Evolutionary conservation across 2,888 invertebrate species (phyloP).

Genomic region (Lycaena phlaeas): DNA sequence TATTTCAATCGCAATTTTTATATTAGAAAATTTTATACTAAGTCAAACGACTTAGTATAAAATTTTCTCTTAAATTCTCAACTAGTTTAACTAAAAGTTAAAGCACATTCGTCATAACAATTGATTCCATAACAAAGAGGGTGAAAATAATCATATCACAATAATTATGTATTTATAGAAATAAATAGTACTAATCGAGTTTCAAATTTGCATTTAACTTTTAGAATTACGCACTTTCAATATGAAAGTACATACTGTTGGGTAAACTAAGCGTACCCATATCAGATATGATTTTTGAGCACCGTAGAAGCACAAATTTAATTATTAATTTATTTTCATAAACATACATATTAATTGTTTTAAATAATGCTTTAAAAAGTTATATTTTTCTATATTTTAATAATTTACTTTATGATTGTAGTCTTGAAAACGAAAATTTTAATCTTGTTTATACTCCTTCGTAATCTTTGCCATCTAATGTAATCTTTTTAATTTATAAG

Average conservation of each 20-base stretch:
- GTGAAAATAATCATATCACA: constrained; percentile 65
- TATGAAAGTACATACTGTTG: neutral
- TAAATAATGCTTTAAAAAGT: constrained; percentile 6
- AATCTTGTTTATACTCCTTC: neutral
- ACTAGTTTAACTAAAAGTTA: neutral
- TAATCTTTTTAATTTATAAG: no score
- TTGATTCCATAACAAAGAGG: constrained; percentile 26
- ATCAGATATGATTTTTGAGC: neutral
- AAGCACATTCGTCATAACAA: constrained; percentile 16
- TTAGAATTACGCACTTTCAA: constrained; percentile 14
- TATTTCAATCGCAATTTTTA: no score
- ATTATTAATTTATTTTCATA: constrained; percentile 3
- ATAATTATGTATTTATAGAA: constrained; percentile 53
- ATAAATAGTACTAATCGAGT: constrained; percentile 32
- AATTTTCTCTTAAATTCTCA: no score
- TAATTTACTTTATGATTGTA: neutral
- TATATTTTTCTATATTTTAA: constrained; percentile 4
- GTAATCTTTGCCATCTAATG: no score
- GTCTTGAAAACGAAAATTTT: neutral
- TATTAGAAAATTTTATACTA: no score
- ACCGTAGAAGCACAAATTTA: constrained; percentile 7
- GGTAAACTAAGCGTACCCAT: neutral
- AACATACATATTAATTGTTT: neutral
- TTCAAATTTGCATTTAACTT: constrained; percentile 42
- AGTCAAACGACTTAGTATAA: no score